Evolutionary conservation across 1,140 invertebrate genomes (phyloP), one percentile per base, ranked within the genome.

Genomic region (Sarcophaga peregrina): DNA sequence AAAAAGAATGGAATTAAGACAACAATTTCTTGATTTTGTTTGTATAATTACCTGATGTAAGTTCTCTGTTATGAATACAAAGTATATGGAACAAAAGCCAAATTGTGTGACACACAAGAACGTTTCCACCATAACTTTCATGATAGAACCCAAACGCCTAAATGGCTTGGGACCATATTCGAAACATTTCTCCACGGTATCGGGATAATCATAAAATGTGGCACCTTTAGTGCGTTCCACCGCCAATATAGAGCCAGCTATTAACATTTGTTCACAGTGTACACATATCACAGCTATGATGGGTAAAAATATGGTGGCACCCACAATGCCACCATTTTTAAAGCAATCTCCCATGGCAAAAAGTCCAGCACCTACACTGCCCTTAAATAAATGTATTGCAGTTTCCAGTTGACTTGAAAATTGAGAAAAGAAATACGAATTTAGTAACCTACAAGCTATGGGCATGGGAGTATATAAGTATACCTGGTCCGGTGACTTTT

Each of bases 51-150:
- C 95, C 93, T 95, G 93, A 89, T 95, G 91, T 50, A 96, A 89
- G 90, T 96, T 98, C 73, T 94, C 93, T 7, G 96, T 94, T 85
- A 98, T 95, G 90, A 98, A 98, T 17, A 98, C 95, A 89, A 97
- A 96, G 91, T 98, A 98, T 5, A 98, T 96, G 91, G 96, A 97
- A 91, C 97, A 98, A 91, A 98, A 98, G 84, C 97, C 97, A 74
- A 98, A 93, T 92, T 98, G 97, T n/a, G 97, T 98, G 80, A 98
- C 91, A 89, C 96, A 96, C 73, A 98, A 92, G 91, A 97, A 96
- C 74, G 93, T 85, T 88, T 96, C 96, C 83, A 96, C 94, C 81
- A 95, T 90, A 52, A 92, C 91, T 88, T 92, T 93, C 92, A 94
- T 94, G 15, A 91, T 84, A 46, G 90, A 86, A 0, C 95, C 93